phyloP scores from a whole-genome alignment of 2,888 invertebrate genomes.

The Eupithecia exiguata region DNA sequence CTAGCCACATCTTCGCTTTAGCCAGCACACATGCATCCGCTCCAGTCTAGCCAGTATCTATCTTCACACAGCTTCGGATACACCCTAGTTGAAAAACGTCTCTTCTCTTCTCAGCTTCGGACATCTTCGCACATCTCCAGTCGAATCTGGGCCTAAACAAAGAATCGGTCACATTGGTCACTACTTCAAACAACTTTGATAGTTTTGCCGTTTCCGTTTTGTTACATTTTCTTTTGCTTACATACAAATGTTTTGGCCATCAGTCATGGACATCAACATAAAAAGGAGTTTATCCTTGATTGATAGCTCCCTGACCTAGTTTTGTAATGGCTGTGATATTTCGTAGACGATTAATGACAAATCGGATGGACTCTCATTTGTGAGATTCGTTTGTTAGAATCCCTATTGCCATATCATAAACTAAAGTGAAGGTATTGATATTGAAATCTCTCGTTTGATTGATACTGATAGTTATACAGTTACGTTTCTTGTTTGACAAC shows the following conservation, averaged over 20 bases:
- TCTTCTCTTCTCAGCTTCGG: too few species aligned
- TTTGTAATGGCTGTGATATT: conserved; percentile 34
- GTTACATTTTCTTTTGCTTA: conserved; percentile 11
- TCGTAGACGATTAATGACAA: conserved; percentile 38
- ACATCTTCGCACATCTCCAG: too few species aligned
- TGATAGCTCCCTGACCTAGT: conserved; percentile 37
- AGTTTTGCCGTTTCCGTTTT: background rate
- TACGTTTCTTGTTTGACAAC: background rate
- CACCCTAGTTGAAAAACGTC: too few species aligned
- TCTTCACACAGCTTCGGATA: too few species aligned
- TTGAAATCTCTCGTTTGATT: background rate
- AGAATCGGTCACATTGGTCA: background rate
- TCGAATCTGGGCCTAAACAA: background rate
- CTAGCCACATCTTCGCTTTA: too few species aligned
- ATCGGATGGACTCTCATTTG: conserved; percentile 35
- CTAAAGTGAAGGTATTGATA: background rate
- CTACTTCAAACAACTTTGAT: background rate
- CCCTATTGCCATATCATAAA: background rate
- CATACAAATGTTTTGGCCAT: conserved; percentile 8
- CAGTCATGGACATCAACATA: conserved; percentile 24
- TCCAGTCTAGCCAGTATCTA: too few species aligned
- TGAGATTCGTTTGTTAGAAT: conserved; percentile 25
- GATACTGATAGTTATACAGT: background rate
- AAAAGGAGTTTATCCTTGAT: conserved; percentile 31
- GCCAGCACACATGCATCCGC: too few species aligned